phyloP scores from a whole-genome alignment of 53 echinoderm and acorn worm species.

The Crossaster papposus region DNA sequence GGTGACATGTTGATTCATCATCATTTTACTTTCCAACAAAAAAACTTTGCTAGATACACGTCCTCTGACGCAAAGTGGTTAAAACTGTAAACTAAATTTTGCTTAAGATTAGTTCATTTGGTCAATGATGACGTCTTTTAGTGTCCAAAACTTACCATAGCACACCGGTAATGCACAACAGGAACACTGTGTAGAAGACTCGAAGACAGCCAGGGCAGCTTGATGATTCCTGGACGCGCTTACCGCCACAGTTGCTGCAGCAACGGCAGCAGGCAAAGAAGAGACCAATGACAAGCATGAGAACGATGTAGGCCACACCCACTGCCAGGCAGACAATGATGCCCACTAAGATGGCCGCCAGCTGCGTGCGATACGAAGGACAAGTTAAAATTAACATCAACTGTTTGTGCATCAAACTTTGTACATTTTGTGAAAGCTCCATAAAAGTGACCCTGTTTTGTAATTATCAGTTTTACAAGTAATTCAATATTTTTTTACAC shows the following conservation, averaged over 20 bases:
- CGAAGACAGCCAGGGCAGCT: conserved; percentile 79
- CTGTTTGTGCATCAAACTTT: too few species aligned
- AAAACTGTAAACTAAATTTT: too few species aligned
- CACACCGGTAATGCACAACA: conserved; percentile 77
- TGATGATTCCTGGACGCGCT: conserved; percentile 80
- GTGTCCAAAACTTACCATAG: conserved; percentile 74
- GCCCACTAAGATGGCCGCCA: conserved; percentile 63
- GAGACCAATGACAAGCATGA: conserved; percentile 69
- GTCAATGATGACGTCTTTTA: too few species aligned
- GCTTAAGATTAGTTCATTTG: too few species aligned
- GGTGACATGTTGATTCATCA: too few species aligned
- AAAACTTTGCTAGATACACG: too few species aligned
- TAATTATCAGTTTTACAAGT: too few species aligned
- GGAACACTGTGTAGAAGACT: conserved; percentile 69
- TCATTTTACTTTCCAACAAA: too few species aligned
- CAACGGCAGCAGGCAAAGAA: conserved; percentile 92
- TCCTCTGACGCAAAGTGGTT: too few species aligned
- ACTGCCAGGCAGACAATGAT: conserved; percentile 79
- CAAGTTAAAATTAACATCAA: background rate
- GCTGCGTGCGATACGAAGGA: conserved; percentile 44
- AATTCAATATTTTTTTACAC: background rate
- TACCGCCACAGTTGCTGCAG: conserved; percentile 92
- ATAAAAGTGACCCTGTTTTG: too few species aligned
- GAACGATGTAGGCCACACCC: conserved; percentile 73
- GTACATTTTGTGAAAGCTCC: too few species aligned